Base-by-base conservation (phyloP, 92 coral and sea anemone genomes). In the Siderastrea radians region DNA sequence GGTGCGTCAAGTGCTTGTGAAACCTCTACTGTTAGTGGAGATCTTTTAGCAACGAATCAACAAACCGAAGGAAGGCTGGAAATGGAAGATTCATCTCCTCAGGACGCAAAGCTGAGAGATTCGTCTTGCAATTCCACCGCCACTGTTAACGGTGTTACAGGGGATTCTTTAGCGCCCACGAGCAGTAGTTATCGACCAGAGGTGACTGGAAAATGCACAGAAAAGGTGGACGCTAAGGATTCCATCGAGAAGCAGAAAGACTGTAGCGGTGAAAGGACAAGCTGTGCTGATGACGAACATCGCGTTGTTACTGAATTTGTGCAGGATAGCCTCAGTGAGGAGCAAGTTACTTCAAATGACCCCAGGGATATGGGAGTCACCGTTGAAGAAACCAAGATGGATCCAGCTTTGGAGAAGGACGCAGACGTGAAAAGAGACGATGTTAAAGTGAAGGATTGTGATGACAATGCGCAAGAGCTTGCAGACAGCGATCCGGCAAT, bases 91-190 rank as follows among this genome's bases (percentile, higher is more conserved):
- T 54, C 58, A 10, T 70, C 78, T 58, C 47, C 61, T 26, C 63
- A 8, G 11, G 78, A 19, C 78, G 78, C 9, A 53, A 54, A 55
- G 59, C 59, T 52, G 38, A 50, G 57, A 58, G 86, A 57, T 70
- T 47, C 86, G 2, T 70, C 86, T 54, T 19, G 2, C 47, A 6
- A n/a, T 57, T 46, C 75, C 6, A 49, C 64, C 52, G n/a, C 5
- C 54, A 6, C 68, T 77, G 68, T 2, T 1, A 77, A 77, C 7
- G 81, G 6, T 6, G 59, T 6, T 59, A 8, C 48, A 16, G 66
- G 15, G 14, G 65, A 14, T 55, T 8, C 13, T 77, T 19, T 43
- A 44, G 12, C 77, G 8, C 15, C 46, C 9, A 62, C 53, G 54
- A n/a, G 49, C 48, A 74, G 6, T 58, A 8, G 26, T 46, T 57